phyloP scores from a whole-genome alignment of 2,888 invertebrate species.

The Pyrrhosoma nymphula region DNA sequence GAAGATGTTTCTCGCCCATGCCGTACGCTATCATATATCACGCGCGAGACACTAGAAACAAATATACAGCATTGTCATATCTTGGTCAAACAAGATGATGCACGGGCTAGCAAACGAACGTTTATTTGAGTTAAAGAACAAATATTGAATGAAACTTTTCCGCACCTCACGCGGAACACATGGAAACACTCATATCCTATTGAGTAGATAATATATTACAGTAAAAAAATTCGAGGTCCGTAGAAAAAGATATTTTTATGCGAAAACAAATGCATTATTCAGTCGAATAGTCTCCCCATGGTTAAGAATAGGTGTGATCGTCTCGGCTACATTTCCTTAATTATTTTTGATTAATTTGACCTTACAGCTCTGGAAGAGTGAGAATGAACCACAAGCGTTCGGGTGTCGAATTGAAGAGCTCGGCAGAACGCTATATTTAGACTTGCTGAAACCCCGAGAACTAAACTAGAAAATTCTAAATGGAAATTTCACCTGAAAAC shows the following conservation, averaged over 20 bases:
- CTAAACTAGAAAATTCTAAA: too few relatives aligned
- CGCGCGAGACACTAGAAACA: neutral
- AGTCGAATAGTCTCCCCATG: neutral
- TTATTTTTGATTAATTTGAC: conserved; percentile 15
- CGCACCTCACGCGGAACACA: neutral
- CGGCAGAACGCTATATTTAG: neutral
- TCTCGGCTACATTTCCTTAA: neutral
- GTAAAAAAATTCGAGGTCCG: neutral
- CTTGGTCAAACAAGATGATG: neutral
- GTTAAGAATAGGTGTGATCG: neutral
- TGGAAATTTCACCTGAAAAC: too few relatives aligned
- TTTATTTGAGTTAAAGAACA: neutral
- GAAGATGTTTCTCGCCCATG: neutral
- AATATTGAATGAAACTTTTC: neutral
- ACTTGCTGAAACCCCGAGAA: too few relatives aligned
- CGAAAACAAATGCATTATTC: neutral
- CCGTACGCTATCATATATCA: neutral
- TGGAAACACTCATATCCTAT: neutral
- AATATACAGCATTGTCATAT: neutral
- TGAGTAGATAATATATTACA: neutral
- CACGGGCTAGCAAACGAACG: neutral
- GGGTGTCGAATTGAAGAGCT: neutral
- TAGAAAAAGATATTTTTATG: neutral
- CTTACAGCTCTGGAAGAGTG: conserved; percentile 21
- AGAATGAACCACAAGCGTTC: neutral